These are phyloP conservation scores for Nanorana parkeri DNA, from an alignment of 2,113 vertebrate genomes.

Conservation along the genomic window DNA sequence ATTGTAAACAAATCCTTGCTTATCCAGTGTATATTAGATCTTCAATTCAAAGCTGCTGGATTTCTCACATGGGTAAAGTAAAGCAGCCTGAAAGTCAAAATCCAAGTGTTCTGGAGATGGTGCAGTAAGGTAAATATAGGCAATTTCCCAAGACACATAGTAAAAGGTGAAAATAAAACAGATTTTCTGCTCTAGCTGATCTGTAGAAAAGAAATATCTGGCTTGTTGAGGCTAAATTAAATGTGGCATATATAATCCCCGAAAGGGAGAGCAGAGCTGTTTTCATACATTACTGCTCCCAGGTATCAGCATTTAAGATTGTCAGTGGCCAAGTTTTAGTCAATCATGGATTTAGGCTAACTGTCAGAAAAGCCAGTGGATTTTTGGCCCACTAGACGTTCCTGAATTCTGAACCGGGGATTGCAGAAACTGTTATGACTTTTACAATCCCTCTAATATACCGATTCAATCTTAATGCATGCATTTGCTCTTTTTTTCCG, in stretches of 20 bases:
- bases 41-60: neutral
- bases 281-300: slow-evolving; percentile 11
- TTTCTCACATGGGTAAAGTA: neutral
- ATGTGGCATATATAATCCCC: slow-evolving; percentile 7
- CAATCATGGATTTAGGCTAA: neutral
- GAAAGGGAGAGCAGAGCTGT: neutral
- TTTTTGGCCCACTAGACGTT: neutral
- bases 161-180: slow-evolving; percentile 7
- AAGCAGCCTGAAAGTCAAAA: neutral
- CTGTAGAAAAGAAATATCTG: slow-evolving; percentile 18
- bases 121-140: slow-evolving; percentile 10
- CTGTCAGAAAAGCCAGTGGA: neutral
- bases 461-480: slow-evolving; percentile 71
- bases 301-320: slow-evolving; percentile 5
- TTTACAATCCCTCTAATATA: slow-evolving; percentile 3
- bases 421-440: slow-evolving; percentile 13
- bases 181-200: slow-evolving; percentile 10
- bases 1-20: no score
- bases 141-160: slow-evolving; percentile 26
- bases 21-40: no score
- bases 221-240: slow-evolving; percentile 5
- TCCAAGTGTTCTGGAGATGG: neutral
- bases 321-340: neutral
- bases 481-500: slow-evolving; percentile 88
- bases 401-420: neutral